A percentile compares a stretch with the other conserved stretches of the same genome.
phyloP scores from a whole-genome alignment of 2,888 invertebrate species.

The Epinotia nisella region DNA sequence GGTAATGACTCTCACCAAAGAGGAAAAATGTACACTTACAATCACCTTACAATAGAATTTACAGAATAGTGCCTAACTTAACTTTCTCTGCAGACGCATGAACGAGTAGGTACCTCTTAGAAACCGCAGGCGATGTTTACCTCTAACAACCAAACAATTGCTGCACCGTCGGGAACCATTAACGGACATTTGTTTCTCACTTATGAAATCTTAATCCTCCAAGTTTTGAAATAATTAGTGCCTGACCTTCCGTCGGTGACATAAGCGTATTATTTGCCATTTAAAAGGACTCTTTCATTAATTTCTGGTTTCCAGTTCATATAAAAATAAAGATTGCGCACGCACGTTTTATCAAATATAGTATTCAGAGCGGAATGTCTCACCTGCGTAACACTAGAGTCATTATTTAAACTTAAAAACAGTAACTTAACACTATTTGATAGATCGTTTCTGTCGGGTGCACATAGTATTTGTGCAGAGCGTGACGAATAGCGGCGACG shows the following conservation, averaged over 20 bases:
- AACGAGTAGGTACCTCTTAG: slow-evolving; percentile 46
- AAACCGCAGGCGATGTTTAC: slow-evolving; percentile 56
- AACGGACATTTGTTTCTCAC: slow-evolving; percentile 18
- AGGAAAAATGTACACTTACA: slow-evolving; percentile 12
- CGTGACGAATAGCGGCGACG: slow-evolving; percentile 58
- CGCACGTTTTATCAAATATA: slow-evolving; percentile 42
- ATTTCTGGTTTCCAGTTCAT: slow-evolving; percentile 51
- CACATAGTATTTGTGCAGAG: slow-evolving; percentile 63
- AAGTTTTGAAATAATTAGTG: slow-evolving; percentile 12
- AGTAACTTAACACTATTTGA: slow-evolving; percentile 81
- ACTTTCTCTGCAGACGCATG: slow-evolving; percentile 66
- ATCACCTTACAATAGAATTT: slow-evolving; percentile 15
- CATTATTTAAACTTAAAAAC: slow-evolving; percentile 62
- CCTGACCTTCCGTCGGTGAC: slow-evolving; percentile 18
- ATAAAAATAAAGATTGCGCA: slow-evolving; percentile 62
- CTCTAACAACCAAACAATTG: slow-evolving; percentile 64
- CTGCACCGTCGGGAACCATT: slow-evolving; percentile 47
- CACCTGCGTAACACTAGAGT: slow-evolving; percentile 60
- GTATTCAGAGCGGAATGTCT: slow-evolving; percentile 51
- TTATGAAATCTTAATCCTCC: slow-evolving; percentile 22
- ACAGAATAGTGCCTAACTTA: slow-evolving; percentile 44
- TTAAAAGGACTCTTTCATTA: slow-evolving; percentile 39
- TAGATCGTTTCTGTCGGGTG: slow-evolving; percentile 74
- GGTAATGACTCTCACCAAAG: slow-evolving; percentile 33
- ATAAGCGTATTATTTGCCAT: slow-evolving; percentile 31